Percentiles rank a stretch among this genome's conserved stretches.
phyloP scores from a whole-genome alignment of 2,888 invertebrate genomes.

The Axea sp. region DNA sequence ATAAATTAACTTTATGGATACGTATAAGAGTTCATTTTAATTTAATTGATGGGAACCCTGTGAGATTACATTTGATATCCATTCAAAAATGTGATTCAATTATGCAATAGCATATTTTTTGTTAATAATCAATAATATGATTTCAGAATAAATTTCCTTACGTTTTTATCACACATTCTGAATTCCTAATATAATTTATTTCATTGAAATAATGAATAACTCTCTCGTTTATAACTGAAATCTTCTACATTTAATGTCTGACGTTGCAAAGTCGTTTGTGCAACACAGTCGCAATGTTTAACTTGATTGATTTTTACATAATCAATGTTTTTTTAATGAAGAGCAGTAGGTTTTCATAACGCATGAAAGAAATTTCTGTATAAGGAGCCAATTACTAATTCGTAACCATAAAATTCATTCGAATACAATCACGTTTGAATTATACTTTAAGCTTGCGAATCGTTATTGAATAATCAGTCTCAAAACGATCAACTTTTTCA shows the following conservation, averaged over 20 bases:
- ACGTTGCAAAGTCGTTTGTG: slow-evolving; percentile 1
- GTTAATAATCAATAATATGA: slow-evolving; percentile 12
- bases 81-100: slow-evolving; percentile 1
- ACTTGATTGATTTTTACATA: too few species aligned
- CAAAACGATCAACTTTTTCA: slow-evolving; percentile 17
- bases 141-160: slow-evolving; percentile 13
- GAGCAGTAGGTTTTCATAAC: too few species aligned
- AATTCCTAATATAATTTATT: slow-evolving; percentile 27
- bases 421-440: too few species aligned
- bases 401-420: too few species aligned
- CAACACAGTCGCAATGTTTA: too few species aligned
- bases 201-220: slow-evolving; percentile 37
- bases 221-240: slow-evolving; percentile 20
- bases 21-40: too few species aligned
- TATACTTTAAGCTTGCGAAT: background rate
- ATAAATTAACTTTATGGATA: too few species aligned
- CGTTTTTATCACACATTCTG: slow-evolving; percentile 23
- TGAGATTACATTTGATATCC: slow-evolving; percentile 18
- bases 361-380: too few species aligned
- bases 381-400: too few species aligned
- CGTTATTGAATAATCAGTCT: too few species aligned
- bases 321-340: too few species aligned
- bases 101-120: slow-evolving; percentile 5
- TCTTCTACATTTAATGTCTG: slow-evolving; percentile 16
- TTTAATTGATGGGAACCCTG: slow-evolving; percentile 27